A percentile compares a stretch with the other conserved stretches of the same genome.
Evolutionary conservation across 2,888 invertebrate genomes (phyloP).

Genomic region (Drosophila fulvimacula): DNA sequence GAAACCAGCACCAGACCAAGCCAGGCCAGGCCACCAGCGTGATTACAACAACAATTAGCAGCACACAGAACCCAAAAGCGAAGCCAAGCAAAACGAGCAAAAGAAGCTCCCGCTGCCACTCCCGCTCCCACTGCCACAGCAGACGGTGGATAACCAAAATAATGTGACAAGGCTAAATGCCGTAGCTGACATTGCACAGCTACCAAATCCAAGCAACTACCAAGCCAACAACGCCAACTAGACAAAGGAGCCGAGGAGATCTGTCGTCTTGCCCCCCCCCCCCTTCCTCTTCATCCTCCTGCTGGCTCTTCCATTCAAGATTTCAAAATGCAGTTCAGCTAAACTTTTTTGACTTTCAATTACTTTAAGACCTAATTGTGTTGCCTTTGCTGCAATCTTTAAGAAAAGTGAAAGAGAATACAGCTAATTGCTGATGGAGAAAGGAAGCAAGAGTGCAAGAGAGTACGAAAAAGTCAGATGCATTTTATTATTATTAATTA

Average conservation of each 20-base stretch:
- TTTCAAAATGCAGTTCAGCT: slow-evolving; percentile 45
- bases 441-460: background rate
- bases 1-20: slow-evolving; percentile 38
- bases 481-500: too few species aligned
- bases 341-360: slow-evolving; percentile 69
- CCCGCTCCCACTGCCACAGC: slow-evolving; percentile 7
- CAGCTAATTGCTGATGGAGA: slow-evolving; percentile 5
- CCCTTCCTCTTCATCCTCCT: too few species aligned
- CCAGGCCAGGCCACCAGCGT: slow-evolving; percentile 35
- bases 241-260: slow-evolving; percentile 17
- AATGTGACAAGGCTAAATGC: slow-evolving; percentile 80
- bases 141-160: slow-evolving; percentile 72
- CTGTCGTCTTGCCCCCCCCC: too few species aligned
- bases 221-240: slow-evolving; percentile 18
- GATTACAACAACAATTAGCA: slow-evolving; percentile 78
- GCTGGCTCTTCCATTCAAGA: slow-evolving; percentile 31
- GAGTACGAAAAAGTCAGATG: too few species aligned
- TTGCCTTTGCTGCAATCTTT: slow-evolving; percentile 30
- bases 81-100: slow-evolving; percentile 22
- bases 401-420: slow-evolving; percentile 2
- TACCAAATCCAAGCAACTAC: slow-evolving; percentile 26
- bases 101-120: slow-evolving; percentile 11
- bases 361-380: slow-evolving; percentile 56
- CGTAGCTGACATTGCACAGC: slow-evolving; percentile 74
- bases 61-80: slow-evolving; percentile 24